Percentiles rank a stretch among this genome's conserved stretches.
Conservation (phyloP, 1,140 invertebrate species). For the Thaumetopoea pityocampa region DNA sequence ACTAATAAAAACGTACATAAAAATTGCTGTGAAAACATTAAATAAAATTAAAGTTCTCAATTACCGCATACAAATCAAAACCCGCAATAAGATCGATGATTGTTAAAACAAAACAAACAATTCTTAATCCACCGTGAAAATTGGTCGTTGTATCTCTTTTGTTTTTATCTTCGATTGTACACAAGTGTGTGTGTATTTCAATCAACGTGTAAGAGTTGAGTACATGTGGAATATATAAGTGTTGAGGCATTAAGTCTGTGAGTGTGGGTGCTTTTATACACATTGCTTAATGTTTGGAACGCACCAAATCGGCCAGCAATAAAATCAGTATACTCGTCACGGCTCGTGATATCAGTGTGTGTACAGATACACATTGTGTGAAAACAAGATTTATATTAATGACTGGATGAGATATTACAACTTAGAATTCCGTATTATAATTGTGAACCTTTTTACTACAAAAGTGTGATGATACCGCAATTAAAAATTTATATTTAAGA, state of each 20-base stretch:
- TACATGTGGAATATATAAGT: not conserved
- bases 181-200: not conserved
- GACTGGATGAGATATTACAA: conserved; percentile 6
- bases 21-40: too few relatives aligned
- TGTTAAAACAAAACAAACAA: conserved; percentile 3
- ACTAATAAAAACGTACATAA: too few relatives aligned
- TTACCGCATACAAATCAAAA: not conserved
- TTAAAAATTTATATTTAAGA: too few relatives aligned
- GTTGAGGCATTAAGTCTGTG: not conserved
- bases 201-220: not conserved
- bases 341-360: conserved; percentile 13
- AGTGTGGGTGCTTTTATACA: conserved; percentile 11
- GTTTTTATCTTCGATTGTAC: conserved; percentile 2
- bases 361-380: conserved; percentile 11
- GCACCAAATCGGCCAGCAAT: conserved; percentile 20
- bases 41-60: too few relatives aligned
- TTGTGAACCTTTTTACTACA: too few relatives aligned
- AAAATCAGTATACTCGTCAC: conserved; percentile 31
- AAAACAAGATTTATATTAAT: not conserved
- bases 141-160: conserved; percentile 1
- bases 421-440: too few relatives aligned
- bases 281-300: conserved; percentile 18
- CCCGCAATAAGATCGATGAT: not conserved
- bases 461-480: too few relatives aligned
- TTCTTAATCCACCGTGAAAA: conserved; percentile 4